A percentile compares a stretch with the other conserved stretches of the same genome.
Conservation (phyloP, 30 jellyfish, hydroid and myxozoan genomes). For the Nemopilema nomurai region DNA sequence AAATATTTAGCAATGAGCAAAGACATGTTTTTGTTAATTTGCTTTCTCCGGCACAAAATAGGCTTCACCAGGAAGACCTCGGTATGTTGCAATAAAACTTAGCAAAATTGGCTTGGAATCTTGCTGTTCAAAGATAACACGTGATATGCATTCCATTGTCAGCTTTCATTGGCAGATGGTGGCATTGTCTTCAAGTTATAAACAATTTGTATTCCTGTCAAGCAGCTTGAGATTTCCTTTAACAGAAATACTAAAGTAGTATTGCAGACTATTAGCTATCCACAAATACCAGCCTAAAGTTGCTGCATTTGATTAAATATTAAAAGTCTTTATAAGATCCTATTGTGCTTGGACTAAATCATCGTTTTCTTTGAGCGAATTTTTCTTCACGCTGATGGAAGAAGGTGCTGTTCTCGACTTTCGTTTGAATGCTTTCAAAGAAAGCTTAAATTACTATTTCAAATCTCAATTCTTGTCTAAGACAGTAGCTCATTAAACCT, state of each 20-base stretch:
- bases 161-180: background rate
- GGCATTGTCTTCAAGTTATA: background rate
- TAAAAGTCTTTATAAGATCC: background rate
- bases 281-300: background rate
- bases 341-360: background rate
- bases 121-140: background rate
- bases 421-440: background rate
- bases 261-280: background rate
- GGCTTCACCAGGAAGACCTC: background rate
- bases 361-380: background rate
- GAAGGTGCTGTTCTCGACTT: background rate
- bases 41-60: background rate
- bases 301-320: constrained; percentile 22
- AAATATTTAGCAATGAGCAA: background rate
- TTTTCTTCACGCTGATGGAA: background rate
- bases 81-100: background rate
- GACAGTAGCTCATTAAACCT: background rate
- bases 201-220: background rate
- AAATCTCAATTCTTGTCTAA: background rate
- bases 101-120: background rate
- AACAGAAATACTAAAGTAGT: background rate
- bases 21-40: background rate
- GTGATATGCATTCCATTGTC: background rate
- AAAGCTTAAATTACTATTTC: background rate
- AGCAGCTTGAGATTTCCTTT: background rate